phyloP scores from a whole-genome alignment of 2,113 vertebrate species.

The Pterocles orientalis region DNA sequence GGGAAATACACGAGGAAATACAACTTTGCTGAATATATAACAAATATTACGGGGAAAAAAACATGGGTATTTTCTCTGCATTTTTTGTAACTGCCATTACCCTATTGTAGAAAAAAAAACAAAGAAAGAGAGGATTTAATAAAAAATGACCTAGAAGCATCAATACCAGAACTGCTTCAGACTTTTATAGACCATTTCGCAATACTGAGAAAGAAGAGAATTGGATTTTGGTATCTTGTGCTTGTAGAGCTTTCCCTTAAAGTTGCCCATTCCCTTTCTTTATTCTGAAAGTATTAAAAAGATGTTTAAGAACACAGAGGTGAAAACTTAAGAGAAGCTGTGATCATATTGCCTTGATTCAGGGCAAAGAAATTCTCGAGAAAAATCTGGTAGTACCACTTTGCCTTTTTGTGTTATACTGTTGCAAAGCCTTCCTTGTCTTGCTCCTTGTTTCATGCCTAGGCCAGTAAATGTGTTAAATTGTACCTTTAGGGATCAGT shows the following conservation, averaged over 20 bases:
- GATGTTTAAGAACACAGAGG: background rate
- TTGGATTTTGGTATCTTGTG: background rate
- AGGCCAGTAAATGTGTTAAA: background rate
- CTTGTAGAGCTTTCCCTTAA: background rate
- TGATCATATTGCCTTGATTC: background rate
- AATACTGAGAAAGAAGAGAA: background rate
- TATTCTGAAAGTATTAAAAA: background rate
- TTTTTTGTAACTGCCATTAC: background rate
- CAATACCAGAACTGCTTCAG: background rate
- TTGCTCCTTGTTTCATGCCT: background rate
- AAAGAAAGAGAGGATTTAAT: fast-evolving
- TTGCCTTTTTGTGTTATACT: background rate
- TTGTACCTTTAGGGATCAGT: background rate
- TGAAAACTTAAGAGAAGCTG: background rate
- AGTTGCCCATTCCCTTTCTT: background rate
- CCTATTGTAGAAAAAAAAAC: fast-evolving
- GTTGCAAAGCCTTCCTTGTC: background rate
- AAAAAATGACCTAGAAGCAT: background rate
- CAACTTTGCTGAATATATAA: background rate
- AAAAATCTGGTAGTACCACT: background rate
- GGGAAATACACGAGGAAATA: background rate
- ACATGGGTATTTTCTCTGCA: fast-evolving
- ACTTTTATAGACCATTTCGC: background rate
- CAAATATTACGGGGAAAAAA: background rate
- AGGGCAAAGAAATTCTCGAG: background rate